A percentile compares a stretch with the other conserved stretches of the same genome.
These are phyloP conservation scores for Urocynchramus pylzowi DNA, from an alignment of 2,113 vertebrate species.

Conservation along the genomic window DNA sequence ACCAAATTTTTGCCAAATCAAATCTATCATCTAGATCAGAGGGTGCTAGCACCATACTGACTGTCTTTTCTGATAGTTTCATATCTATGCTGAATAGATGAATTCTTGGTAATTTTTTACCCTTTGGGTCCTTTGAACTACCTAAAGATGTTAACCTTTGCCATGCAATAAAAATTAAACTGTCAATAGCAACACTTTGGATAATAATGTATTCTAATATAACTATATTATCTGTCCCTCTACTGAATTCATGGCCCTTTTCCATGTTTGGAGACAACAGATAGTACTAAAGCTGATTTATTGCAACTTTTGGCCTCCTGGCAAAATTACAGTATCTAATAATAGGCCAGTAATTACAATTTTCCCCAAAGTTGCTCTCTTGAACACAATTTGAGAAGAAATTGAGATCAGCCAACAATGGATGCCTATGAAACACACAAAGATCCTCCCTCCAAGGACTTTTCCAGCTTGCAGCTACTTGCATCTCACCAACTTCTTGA, in stretches of 20 bases:
- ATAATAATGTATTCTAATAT: not conserved
- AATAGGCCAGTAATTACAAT: not conserved
- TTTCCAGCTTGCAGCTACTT: not conserved
- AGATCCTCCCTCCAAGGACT: not conserved
- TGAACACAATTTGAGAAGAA: not conserved
- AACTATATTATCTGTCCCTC: not conserved
- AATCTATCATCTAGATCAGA: not conserved
- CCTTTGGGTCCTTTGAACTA: not conserved
- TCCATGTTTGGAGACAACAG: not conserved
- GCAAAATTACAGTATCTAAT: not conserved
- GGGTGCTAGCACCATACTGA: not conserved
- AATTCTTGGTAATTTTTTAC: not conserved
- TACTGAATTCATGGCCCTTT: not conserved
- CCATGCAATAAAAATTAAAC: not conserved
- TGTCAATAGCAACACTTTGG: not conserved
- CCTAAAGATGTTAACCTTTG: constrained; percentile 5
- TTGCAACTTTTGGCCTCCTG: not conserved
- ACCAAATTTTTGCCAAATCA: not conserved
- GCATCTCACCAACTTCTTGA: not conserved
- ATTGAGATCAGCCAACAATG: not conserved
- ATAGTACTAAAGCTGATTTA: not conserved
- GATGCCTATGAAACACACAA: not conserved
- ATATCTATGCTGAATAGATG: not conserved
- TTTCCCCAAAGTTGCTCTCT: not conserved
- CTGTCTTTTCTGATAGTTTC: not conserved